Evolutionary conservation across 2,113 vertebrate species (phyloP), one percentile per base, ranked within the genome.

Genomic region (Toxotes jaculatrix): DNA sequence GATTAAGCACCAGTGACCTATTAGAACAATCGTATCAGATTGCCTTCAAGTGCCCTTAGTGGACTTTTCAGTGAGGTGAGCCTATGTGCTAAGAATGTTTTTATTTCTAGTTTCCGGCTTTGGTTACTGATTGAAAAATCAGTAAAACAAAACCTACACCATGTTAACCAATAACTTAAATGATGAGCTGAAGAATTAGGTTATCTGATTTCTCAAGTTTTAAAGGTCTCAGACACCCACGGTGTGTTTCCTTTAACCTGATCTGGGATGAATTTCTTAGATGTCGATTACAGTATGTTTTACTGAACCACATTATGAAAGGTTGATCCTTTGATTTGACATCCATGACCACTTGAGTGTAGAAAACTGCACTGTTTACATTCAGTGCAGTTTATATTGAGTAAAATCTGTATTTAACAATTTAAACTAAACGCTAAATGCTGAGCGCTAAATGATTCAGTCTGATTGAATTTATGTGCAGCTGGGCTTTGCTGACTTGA

Each of bases 401-500:
- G 19, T 23, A 53, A 70, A 38, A 19, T 1, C 5, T 16, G 21
- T 27, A 45, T 66, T 19, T 47, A 60, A 76, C 11, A 6, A 36
- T 69, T 55, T 31, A 55, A 81, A 57, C 27, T 31, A 55, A 81
- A 57, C n/a, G n/a, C n/a, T n/a, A n/a, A n/a, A n/a, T n/a, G n/a
- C 19, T 40, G 45, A 47, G 32, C 59, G 14, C 21, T 49, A 12
- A n/a, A 53, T 66, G 23, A 10, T 72, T 82, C 11, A 42, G 12
- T 77, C 16, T 34, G 4, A 11, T 51, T 68, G 12, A 59, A 83
- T 40, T 16, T 72, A 31, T 67, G 5, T 89, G 69, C 93, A 99
- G 98, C 95, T 99, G 93, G 98, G 98, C 84, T 99, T 99, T 96
- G 97, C 97, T 90, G 97, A 99, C 93, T 93, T 99, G 87, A 99